Base-by-base conservation (phyloP, 2,888 invertebrate genomes). In the Aleiodes testaceus region DNA sequence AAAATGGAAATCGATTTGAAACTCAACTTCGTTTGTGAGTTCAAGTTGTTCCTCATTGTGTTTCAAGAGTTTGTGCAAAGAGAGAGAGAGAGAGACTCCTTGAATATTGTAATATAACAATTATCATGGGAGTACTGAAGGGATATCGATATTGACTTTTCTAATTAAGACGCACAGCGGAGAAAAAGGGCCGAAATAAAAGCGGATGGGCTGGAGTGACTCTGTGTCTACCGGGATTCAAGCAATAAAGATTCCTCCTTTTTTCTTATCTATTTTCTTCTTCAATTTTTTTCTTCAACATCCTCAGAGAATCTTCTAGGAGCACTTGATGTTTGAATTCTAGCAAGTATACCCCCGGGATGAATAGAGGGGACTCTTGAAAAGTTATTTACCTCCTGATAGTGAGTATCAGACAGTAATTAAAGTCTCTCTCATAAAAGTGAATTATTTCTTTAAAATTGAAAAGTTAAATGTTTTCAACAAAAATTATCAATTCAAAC, bases 61-160 rank as follows among this genome's bases (percentile, higher is more conserved):
- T 70, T 69, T 55, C 45, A 18, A 44, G 66, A 74, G 72, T 70
- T 55, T 44, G 44, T 64, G 63, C 72, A 63, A 12, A 36, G 36
- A 7, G 9, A 2, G 36, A 6, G 36, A 36, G 7, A 36, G 36
- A 36, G 36, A 36, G 36, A 74, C 75, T 77, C 73, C 69, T 61
- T 73, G 77, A 74, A 79, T 79, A 80, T 80, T 80, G 76, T 79
- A 79, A 81, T 81, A 74, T 76, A 81, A 81, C 72, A 78, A 78
- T 76, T 75, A 77, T 52, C 77, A 50, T 52, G 79, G 80, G 80
- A 79, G 53, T 59, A 59, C 45, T 69, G 67, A 52, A 71, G 69
- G 42, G 64, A 73, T 70, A 75, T 79, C 81, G 79, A 82, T 81
- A 82, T 82, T 79, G 81, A 80, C 79, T 82, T 81, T 82, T 78